A percentile compares a stretch with the other conserved stretches of the same genome.
phyloP scores from a whole-genome alignment of 2,113 vertebrate species.

The Tachuris rubrigastra region DNA sequence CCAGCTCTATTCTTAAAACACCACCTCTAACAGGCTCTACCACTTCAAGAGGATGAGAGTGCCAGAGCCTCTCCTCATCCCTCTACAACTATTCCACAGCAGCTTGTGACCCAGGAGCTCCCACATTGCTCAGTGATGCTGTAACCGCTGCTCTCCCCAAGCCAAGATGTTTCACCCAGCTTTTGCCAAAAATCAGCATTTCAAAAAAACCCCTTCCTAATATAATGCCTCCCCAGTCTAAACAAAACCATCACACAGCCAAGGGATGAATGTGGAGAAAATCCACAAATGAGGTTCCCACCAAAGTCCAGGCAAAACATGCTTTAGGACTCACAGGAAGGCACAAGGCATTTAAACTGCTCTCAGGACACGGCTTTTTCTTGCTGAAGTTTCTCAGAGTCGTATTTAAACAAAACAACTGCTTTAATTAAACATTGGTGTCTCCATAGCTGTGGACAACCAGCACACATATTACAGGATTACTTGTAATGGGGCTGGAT shows the following conservation, averaged over 20 bases:
- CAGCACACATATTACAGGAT: neutral
- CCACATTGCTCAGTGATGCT: neutral
- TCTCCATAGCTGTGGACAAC: neutral
- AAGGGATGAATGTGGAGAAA: conserved; percentile 38
- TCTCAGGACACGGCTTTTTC: conserved; percentile 21
- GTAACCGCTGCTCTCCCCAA: neutral
- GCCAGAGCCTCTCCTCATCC: neutral
- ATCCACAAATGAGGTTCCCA: conserved; percentile 34
- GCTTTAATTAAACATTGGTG: neutral
- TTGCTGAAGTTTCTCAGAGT: conserved; percentile 32
- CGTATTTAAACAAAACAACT: conserved; percentile 23
- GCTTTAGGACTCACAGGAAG: conserved; percentile 40
- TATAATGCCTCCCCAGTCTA: neutral
- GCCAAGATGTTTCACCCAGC: neutral
- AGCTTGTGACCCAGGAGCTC: neutral
- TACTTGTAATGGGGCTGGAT: neutral
- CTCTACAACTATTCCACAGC: neutral
- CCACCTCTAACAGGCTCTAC: neutral
- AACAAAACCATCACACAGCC: neutral
- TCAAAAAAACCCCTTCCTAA: neutral
- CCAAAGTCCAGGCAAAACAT: conserved; percentile 54
- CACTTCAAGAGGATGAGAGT: neutral
- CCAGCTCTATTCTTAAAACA: neutral
- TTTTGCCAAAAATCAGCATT: neutral
- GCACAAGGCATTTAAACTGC: conserved; percentile 15